Evolutionary conservation across 1,140 invertebrate genomes (phyloP), one percentile per base, ranked within the genome.

Genomic region (Zaprionus vittiger): DNA sequence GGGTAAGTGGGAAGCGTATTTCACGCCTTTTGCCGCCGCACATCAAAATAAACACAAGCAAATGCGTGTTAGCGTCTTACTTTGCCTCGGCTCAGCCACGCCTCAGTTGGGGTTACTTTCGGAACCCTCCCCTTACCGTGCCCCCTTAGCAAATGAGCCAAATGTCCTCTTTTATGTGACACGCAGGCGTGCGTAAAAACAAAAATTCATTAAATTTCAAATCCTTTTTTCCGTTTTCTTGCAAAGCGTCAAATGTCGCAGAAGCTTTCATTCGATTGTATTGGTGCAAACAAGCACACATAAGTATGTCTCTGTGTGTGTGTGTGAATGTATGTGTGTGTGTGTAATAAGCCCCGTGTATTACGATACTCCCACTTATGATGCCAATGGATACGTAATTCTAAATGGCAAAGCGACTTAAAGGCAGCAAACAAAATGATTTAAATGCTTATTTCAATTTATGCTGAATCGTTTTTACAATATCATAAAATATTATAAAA

Each of bases 11-110:
- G 56, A 49, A 56, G 77, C 54, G 80, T 34, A 79, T 83, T 87
- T 89, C 84, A 81, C 81, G 83, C 83, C 84, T 80, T 87, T 87
- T 79, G 80, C 73, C 77, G 26, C 77, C 83, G 82, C 83, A 74
- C 84, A 86, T 80, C 73, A 86, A 80, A 87, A 86, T 74, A 86
- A 80, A 77, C 73, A 80, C 57, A 65, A 64, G 69, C 63, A 77
- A 82, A 77, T 77, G 31, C 63, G 38, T 67, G 38, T 56, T 61
- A 28, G 65, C 52, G 49, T 55, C 54, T 63, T 68, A 75, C 63
- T 73, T 56, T 24, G 38, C 38, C 47, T 24, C 41, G 11, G 31
- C 49, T 44, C 49, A 62, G 41, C 7, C 24, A 47, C 22, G 22
- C 17, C 49, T 31, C 60, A 65, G 17, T 20, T 22, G 20, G 47